Evolutionary conservation across 1,140 invertebrate genomes (phyloP), one percentile per base, ranked within the genome.

Genomic region (Acarapis woodi): DNA sequence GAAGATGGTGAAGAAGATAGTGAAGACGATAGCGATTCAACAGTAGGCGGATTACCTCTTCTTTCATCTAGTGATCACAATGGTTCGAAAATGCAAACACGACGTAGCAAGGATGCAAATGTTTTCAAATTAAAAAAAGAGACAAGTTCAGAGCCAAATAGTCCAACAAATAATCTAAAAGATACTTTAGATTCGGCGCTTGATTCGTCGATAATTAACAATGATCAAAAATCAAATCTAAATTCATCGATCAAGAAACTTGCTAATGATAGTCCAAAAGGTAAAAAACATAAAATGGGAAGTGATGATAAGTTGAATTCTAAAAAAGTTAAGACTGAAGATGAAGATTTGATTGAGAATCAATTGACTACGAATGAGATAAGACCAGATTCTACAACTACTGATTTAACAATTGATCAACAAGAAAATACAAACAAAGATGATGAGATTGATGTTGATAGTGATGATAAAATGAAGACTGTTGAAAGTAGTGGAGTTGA

Each of bases 1-100:
- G 5, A 5, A 32, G 30, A 5, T 5, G 5, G 6, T 5, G 15
- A 5, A 32, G 5, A 5, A 32, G 30, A 5, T 8, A 14, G 5
- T 32, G 30, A 5, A 32, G 18, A 5, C 5, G 8, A 5, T 5
- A 32, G 6, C 5, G 30, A 5, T 5, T 8, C 30, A 32, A 32
- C 30, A 18, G 30, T 14, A 8, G 15, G 6, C 5, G 30, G 6
- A 32, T 8, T 14, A n/a, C 5, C n/a, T n/a, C n/a, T n/a, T n/a
- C n/a, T n/a, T n/a, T n/a, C n/a, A 28, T 14, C 25, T 14, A 6
- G 32, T 15, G 6, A 16, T n/a, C 15, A 33, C 15, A 15, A 16
- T n/a, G 32, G 20, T 4, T 16, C 10, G 16, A 33, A n/a, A 63
- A 70, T 54, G 67, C 62, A 46, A 52, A 62, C 49, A 46, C 45